Percentiles rank a stretch among this genome's conserved stretches.
Evolutionary conservation across 2,888 invertebrate species (phyloP).

Genomic region (Glaucopsyche alexis): DNA sequence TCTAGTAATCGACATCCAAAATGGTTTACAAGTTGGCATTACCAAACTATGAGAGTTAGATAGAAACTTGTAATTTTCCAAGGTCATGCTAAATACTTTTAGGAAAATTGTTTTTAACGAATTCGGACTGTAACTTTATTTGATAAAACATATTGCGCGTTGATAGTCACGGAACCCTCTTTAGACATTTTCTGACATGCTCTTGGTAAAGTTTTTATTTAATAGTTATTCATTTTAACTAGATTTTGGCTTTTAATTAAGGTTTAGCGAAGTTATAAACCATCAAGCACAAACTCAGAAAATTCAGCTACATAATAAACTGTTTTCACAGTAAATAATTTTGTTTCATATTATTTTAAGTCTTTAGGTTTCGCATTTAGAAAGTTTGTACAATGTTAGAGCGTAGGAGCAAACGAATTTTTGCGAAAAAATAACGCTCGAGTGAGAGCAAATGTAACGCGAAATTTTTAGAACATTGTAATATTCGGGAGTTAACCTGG

Average conservation of each 20-base stretch:
- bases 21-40: too few relatives aligned
- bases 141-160: too few relatives aligned
- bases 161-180: too few relatives aligned
- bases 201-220: neutral
- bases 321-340: neutral
- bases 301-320: neutral
- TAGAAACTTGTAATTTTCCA: too few relatives aligned
- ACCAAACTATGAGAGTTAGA: too few relatives aligned
- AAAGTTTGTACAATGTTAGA: neutral
- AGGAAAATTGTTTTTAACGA: too few relatives aligned
- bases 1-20: too few relatives aligned
- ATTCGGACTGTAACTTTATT: too few relatives aligned
- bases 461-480: neutral
- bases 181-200: too few relatives aligned
- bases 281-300: neutral
- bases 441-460: neutral
- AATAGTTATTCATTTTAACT: neutral
- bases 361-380: neutral
- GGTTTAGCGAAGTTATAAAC: neutral
- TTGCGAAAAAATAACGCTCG: neutral
- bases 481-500: neutral
- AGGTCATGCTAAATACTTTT: too few relatives aligned
- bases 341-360: neutral
- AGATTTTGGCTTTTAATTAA: neutral
- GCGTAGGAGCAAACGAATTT: neutral